phyloP scores from a whole-genome alignment of 1,140 invertebrate genomes.

The Maniola jurtina region DNA sequence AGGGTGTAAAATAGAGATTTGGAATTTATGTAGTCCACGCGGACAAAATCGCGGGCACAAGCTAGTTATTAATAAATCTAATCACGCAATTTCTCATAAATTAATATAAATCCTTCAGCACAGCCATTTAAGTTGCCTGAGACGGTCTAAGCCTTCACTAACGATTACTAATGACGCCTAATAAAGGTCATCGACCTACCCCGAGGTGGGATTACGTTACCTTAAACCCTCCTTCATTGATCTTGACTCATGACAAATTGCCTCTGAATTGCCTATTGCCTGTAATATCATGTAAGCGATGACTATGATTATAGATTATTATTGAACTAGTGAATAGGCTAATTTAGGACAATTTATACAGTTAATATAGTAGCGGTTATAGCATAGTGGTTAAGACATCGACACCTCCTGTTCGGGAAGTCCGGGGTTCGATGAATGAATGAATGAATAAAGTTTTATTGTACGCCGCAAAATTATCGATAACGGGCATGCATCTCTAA shows the following conservation, averaged over 20 bases:
- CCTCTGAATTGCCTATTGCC: constrained; percentile 17
- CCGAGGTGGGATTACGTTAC: constrained; percentile 20
- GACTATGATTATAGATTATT: constrained; percentile 5
- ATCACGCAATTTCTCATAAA: neutral
- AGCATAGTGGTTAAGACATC: too few species aligned
- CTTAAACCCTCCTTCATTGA: constrained; percentile 16
- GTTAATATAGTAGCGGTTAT: too few species aligned
- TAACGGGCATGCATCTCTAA: too few species aligned
- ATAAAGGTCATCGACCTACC: constrained; percentile 26
- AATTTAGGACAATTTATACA: neutral
- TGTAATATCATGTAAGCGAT: constrained; percentile 7
- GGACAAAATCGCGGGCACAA: neutral
- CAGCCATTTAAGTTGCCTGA: neutral
- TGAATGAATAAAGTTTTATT: too few species aligned
- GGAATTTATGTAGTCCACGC: too few species aligned
- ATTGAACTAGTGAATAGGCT: neutral
- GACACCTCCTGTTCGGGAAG: too few species aligned
- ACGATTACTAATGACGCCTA: constrained; percentile 28
- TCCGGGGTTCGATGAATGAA: too few species aligned
- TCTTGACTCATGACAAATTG: constrained; percentile 28
- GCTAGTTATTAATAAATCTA: neutral
- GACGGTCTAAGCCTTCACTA: constrained; percentile 11
- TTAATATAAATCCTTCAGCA: neutral
- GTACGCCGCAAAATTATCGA: too few species aligned
- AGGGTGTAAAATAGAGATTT: too few species aligned